phyloP scores from a whole-genome alignment of 2,113 vertebrate genomes.

The Ciconia maguari region DNA sequence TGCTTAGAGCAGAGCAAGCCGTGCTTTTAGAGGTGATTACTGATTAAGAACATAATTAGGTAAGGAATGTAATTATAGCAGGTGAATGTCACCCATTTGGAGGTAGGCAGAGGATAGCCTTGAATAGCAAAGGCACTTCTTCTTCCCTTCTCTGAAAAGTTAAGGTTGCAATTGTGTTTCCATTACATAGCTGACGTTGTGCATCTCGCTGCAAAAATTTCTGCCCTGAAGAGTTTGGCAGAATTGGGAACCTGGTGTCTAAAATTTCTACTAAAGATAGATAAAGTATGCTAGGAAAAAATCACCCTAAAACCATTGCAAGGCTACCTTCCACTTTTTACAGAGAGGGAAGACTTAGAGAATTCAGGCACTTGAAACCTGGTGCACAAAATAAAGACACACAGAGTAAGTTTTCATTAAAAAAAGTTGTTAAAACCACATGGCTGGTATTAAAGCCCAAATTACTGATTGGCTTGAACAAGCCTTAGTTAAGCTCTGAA shows the following conservation, averaged over 20 bases:
- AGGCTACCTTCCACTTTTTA: neutral
- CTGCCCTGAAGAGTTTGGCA: neutral
- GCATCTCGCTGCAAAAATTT: neutral
- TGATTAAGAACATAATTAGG: neutral
- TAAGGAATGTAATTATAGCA: neutral
- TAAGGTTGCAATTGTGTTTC: neutral
- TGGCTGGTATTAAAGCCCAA: neutral
- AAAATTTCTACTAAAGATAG: neutral
- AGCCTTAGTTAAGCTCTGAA: neutral
- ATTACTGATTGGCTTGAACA: neutral
- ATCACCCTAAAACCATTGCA: neutral
- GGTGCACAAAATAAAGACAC: neutral
- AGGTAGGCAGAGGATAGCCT: neutral
- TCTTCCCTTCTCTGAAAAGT: neutral
- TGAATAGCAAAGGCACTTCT: neutral
- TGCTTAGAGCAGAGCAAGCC: neutral
- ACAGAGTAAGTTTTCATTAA: neutral
- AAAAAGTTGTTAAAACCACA: neutral
- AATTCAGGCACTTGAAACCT: neutral
- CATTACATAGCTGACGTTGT: neutral
- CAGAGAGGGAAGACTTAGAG: neutral
- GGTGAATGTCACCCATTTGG: neutral
- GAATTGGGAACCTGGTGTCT: neutral
- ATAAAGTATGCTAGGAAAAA: neutral
- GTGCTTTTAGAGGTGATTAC: neutral